Evolutionary conservation across 2,113 vertebrate genomes (phyloP), one percentile per base, ranked within the genome.

Genomic region (Maccullochella peelii): DNA sequence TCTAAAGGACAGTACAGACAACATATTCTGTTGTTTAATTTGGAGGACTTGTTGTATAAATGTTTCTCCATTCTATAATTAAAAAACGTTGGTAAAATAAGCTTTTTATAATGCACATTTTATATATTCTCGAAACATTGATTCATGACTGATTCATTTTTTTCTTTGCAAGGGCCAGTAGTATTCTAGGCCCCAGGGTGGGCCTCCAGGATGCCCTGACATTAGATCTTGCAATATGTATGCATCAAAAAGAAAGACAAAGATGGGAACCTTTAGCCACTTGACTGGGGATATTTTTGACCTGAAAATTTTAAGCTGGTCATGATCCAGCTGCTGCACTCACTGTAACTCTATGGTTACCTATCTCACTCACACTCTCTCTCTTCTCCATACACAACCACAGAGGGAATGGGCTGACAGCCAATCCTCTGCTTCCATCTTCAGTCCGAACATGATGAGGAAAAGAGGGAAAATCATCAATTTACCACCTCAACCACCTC

Each of bases 401-500:
- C 21, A 57, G 52, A 40, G 52, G 15, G 52, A 73, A 6, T 1
- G 12, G 8, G 40, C 40, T n/a, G 27, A 50, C 33, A 76, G 27
- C 44, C 30, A 62, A 47, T 65, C 49, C 36, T 57, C 70, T 73
- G 36, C 70, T 18, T 57, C 52, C 36, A 57, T 42, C 70, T 72
- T 57, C 70, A 57, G 36, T 57, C 36, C 14, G 70, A 72, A 25
- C 15, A 57, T 18, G 23, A 25, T 25, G 36, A 25, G 4, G 30
- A 54, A 38, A 21, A 16, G 6, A n/a, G 21, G 5, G 14, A 8
- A 55, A 50, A 52, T 33, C 50, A 59, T 42, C 38, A n/a, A 15
- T n/a, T 65, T 15, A 38, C 62, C 11, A 6, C 6, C 38, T 66
- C 33, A 6, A 42, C 21, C 12, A 36, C 20, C 11, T 36, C 49